Conservation (phyloP, 2,113 vertebrate genomes). For the Corythoichthys haematopterus region DNA sequence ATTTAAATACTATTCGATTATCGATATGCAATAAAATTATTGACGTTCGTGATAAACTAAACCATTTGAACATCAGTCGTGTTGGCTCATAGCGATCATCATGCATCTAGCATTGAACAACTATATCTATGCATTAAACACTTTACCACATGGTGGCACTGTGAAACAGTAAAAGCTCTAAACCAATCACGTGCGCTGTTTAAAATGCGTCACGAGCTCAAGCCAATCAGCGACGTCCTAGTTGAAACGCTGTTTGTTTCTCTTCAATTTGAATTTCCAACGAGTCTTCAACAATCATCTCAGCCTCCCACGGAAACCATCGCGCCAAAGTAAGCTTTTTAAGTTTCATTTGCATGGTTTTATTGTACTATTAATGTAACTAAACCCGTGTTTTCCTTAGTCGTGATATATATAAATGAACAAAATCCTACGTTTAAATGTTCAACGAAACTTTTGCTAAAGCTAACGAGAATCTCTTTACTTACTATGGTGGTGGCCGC, state of each 20-base stretch:
- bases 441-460: neutral
- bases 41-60: no score
- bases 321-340: slow-evolving; percentile 60
- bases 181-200: slow-evolving; percentile 36
- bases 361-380: neutral
- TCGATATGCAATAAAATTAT: no score
- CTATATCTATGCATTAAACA: neutral
- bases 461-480: neutral
- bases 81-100: neutral
- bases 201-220: neutral
- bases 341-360: neutral
- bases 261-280: slow-evolving; percentile 59
- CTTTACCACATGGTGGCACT: slow-evolving; percentile 3
- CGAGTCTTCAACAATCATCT: slow-evolving; percentile 2
- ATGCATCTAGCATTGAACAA: neutral
- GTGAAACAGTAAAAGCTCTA: fast-evolving
- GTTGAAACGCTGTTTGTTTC: slow-evolving; percentile 4
- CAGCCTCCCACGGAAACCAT: slow-evolving; percentile 6
- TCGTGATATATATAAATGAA: no score
- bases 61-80: no score
- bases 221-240: slow-evolving; percentile 47
- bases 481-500: neutral
- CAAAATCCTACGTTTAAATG: neutral
- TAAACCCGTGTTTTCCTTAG: neutral
- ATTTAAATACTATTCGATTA: no score